Percentiles rank a stretch among this genome's conserved stretches.
Evolutionary conservation across 1,140 invertebrate species (phyloP).

Genomic region (Drosophila ambigua): DNA sequence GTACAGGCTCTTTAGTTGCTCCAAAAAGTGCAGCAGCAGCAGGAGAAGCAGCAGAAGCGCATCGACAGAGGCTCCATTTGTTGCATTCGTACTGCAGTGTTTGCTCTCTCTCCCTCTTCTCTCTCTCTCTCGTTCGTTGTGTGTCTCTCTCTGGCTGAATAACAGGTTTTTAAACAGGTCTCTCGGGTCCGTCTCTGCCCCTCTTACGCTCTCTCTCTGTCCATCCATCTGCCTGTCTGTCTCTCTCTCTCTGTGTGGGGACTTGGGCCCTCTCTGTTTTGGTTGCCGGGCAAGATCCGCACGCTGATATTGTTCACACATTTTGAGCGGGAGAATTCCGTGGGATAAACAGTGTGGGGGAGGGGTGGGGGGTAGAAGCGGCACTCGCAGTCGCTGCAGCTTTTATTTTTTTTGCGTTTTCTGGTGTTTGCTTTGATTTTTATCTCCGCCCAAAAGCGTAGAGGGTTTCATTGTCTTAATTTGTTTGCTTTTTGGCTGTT

Average conservation of each 20-base stretch:
- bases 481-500: conserved; percentile 56
- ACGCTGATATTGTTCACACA: conserved; percentile 79
- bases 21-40: conserved; percentile 41
- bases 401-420: conserved; percentile 51
- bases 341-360: conserved; percentile 41
- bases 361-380: conserved; percentile 11
- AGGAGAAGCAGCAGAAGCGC: neutral
- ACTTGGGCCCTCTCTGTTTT: conserved; percentile 35
- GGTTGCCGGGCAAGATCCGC: conserved; percentile 70
- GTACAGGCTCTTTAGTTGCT: conserved; percentile 54
- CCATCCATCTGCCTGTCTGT: conserved; percentile 4
- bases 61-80: neutral
- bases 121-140: conserved; percentile 13
- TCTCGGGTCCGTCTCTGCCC: conserved; percentile 39
- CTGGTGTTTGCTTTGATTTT: conserved; percentile 74
- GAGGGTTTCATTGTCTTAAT: conserved; percentile 79
- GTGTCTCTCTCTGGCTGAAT: conserved; percentile 49
- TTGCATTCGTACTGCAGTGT: conserved; percentile 23
- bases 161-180: conserved; percentile 80
- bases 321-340: conserved; percentile 58
- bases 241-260: conserved; percentile 3
- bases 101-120: conserved; percentile 1
- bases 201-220: conserved; percentile 10
- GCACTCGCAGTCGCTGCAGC: conserved; percentile 12
- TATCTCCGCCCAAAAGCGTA: conserved; percentile 59